These are phyloP conservation scores for Aphaenogaster rudis DNA, from an alignment of 1,140 invertebrate species.

Conservation along the genomic window DNA sequence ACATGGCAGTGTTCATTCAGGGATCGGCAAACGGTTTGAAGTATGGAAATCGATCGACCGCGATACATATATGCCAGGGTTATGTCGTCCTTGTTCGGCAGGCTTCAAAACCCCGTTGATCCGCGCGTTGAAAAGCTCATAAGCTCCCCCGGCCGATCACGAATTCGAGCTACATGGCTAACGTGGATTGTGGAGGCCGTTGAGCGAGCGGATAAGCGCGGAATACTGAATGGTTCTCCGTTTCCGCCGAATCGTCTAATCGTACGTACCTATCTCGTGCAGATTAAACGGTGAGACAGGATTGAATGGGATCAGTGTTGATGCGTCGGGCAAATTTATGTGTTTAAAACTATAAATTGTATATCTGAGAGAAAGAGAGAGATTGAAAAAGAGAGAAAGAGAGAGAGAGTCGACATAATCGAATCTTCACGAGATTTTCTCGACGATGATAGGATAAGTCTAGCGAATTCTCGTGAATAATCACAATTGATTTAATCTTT, in stretches of 20 bases:
- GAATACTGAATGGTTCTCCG: slow-evolving; percentile 67
- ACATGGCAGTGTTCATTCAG: slow-evolving; percentile 1
- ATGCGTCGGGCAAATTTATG: slow-evolving; percentile 39
- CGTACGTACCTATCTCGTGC: slow-evolving; percentile 70
- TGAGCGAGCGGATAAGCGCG: slow-evolving; percentile 54
- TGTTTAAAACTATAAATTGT: slow-evolving; percentile 66
- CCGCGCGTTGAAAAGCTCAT: slow-evolving; percentile 69
- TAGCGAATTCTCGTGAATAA: background rate
- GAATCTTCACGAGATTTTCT: background rate
- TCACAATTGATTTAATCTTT: background rate
- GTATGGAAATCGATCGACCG: slow-evolving; percentile 43
- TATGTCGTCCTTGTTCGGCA: slow-evolving; percentile 46
- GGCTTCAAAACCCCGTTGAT: slow-evolving; percentile 61
- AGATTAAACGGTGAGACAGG: slow-evolving; percentile 69
- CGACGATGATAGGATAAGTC: background rate
- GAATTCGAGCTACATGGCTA: slow-evolving; percentile 34
- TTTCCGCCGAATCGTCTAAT: slow-evolving; percentile 75
- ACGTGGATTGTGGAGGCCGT: slow-evolving; percentile 13
- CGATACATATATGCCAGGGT: slow-evolving; percentile 26
- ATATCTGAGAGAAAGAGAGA: background rate
- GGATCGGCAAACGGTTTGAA: slow-evolving; percentile 37
- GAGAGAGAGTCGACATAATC: slow-evolving; percentile 35
- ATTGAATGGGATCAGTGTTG: slow-evolving; percentile 65
- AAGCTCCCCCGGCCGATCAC: slow-evolving; percentile 48
- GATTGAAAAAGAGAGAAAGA: background rate